Evolutionary conservation across 2,113 vertebrate genomes (phyloP).

Genomic region (Fulmarus glacialis): DNA sequence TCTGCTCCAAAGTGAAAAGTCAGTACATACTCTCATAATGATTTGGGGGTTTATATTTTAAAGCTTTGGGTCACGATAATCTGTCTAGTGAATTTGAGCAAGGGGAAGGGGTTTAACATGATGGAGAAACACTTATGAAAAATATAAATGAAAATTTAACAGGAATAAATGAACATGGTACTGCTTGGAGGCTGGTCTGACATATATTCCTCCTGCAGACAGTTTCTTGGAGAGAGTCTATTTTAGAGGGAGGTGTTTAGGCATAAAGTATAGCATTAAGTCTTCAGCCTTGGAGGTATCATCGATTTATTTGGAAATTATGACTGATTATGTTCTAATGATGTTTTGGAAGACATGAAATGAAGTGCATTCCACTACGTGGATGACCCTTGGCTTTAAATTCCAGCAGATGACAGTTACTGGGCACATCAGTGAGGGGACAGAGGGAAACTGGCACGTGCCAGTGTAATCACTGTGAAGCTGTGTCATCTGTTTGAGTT

Average conservation of each 20-base stretch:
- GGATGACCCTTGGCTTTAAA: not conserved
- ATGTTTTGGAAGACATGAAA: slow-evolving; percentile 1
- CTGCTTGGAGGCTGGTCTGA: not conserved
- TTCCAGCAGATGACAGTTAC: not conserved
- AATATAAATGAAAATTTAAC: not conserved
- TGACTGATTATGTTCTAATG: not conserved
- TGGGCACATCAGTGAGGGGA: not conserved
- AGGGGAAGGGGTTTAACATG: not conserved
- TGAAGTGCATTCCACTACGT: not conserved
- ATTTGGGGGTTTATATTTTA: not conserved
- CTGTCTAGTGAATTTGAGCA: not conserved
- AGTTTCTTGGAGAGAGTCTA: not conserved
- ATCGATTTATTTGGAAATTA: not conserved
- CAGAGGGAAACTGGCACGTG: not conserved
- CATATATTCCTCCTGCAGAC: not conserved
- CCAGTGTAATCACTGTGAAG: not conserved
- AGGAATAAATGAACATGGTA: not conserved
- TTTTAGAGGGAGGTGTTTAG: not conserved
- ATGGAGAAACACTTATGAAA: not conserved
- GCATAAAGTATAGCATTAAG: not conserved
- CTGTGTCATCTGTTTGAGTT: not conserved
- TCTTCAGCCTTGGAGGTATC: not conserved
- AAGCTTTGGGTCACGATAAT: not conserved
- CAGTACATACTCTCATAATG: not conserved
- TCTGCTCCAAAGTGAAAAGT: not conserved